Evolutionary conservation across 2,888 invertebrate genomes (phyloP).

Genomic region (Allophyes oxyacanthae): DNA sequence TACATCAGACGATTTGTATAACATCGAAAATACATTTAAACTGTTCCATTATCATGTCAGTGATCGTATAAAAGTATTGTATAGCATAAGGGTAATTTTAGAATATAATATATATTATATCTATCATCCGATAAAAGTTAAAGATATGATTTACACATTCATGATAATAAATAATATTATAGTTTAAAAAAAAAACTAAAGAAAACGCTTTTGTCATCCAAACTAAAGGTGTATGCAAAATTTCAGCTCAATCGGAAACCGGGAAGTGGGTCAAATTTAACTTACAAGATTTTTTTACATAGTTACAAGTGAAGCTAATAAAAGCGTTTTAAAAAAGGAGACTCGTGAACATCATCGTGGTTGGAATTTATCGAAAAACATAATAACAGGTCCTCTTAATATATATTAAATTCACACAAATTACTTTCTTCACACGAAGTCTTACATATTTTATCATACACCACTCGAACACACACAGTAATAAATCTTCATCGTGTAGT

Average conservation of each 20-base stretch:
- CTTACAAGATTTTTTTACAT: too few relatives aligned
- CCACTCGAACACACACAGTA: conserved; percentile 32
- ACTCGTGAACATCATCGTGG: conserved; percentile 34
- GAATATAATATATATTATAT: conserved; percentile 13
- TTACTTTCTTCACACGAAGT: conserved; percentile 30
- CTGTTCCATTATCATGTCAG: conserved; percentile 56
- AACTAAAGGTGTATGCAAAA: too few relatives aligned
- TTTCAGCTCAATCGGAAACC: too few relatives aligned
- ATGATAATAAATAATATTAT: too few relatives aligned
- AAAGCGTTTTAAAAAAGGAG: too few relatives aligned
- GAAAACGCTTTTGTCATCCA: too few relatives aligned
- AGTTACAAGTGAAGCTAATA: too few relatives aligned
- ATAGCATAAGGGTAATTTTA: conserved; percentile 42
- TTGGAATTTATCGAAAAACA: conserved; percentile 42
- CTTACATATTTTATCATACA: conserved; percentile 27
- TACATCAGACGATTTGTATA: conserved; percentile 79
- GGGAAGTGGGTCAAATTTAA: too few relatives aligned
- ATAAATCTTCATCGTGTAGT: conserved; percentile 48
- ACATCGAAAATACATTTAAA: conserved; percentile 82
- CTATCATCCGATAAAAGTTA: conserved; percentile 22
- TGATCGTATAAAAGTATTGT: conserved; percentile 67
- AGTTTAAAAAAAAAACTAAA: too few relatives aligned
- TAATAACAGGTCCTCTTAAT: conserved; percentile 21
- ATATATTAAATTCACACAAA: conserved; percentile 29
- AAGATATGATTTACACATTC: conserved; percentile 35